Evolutionary conservation across 2,113 vertebrate species (phyloP), one percentile per base, ranked within the genome.

Genomic region (Pangasianodon hypophthalmus): DNA sequence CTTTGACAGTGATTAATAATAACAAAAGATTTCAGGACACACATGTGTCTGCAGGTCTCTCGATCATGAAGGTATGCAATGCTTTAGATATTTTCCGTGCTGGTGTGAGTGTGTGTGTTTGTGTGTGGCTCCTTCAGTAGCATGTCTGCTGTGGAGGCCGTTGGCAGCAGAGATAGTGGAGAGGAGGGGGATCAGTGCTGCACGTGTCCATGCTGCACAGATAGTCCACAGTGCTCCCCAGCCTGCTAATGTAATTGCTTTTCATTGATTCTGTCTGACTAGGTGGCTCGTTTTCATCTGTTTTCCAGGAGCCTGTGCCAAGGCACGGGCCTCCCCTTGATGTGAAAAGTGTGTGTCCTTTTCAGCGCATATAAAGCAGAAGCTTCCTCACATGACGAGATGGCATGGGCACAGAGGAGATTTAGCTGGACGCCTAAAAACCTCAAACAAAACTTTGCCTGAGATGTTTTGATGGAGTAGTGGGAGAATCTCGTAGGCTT

Each of bases 241-340:
- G 86, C 84, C 85, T 87, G 90, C 91, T 95, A 93, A 92, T 94
- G 94, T 95, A 96, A 96, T 96, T 94, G 94, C 94, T 95, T 96
- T 95, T 94, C 93, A 96, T 96, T 94, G 95, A 96, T 96, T 92
- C 94, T 96, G 95, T 95, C 95, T 89, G 86, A 94, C 94, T 94
- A 94, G 94, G 93, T 94, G 93, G 87, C 90, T 92, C 48, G 88
- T 91, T 93, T 91, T 95, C 95, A 96, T 96, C 93, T 93, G 92
- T 96, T 92, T 93, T 94, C 92, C 85, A 56, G 87, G 46, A 50
- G 89, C 64, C 88, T 91, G 92, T 94, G 92, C 89, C 86, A 86
- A 92, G 90, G 87, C 41, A 88, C 85, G 90, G 92, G 94, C 92
- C 94, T 92, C 86, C 80, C 90, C 75, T 87, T 88, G 90, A 95